These are phyloP conservation scores for Clivina fossor DNA, from an alignment of 2,888 invertebrate species.

Conservation along the genomic window DNA sequence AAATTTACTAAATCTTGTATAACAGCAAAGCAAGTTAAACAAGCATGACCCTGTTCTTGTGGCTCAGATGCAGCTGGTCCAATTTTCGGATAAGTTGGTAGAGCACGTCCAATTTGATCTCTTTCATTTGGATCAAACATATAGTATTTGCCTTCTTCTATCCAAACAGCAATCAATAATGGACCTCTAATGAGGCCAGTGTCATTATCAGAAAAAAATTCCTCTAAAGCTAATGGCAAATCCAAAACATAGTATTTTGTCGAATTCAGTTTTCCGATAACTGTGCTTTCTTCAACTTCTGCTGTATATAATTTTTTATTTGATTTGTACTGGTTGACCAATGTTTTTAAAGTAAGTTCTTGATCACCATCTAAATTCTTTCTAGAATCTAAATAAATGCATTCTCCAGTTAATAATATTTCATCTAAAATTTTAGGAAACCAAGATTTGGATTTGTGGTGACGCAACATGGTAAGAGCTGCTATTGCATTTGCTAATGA, in stretches of 20 bases:
- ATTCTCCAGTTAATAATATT: conserved; percentile 49
- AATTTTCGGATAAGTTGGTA: background rate
- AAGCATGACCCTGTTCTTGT: conserved; percentile 48
- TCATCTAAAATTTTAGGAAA: conserved; percentile 49
- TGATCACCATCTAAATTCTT: conserved; percentile 34
- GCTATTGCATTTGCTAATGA: conserved; percentile 50
- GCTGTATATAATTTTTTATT: conserved; percentile 45
- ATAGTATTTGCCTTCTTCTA: conserved; percentile 50
- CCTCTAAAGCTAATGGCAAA: conserved; percentile 47
- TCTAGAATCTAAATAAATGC: conserved; percentile 48
- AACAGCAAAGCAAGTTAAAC: conserved; percentile 50
- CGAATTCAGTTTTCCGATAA: conserved; percentile 50
- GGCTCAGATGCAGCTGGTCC: conserved; percentile 3
- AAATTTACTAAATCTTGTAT: conserved; percentile 48
- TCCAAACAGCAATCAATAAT: conserved; percentile 51
- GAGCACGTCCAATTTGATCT: conserved; percentile 45
- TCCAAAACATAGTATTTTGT: conserved; percentile 47
- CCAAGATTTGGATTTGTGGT: conserved; percentile 50
- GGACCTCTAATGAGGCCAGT: conserved; percentile 50
- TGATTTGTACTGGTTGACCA: conserved; percentile 43
- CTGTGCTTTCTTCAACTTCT: conserved; percentile 46
- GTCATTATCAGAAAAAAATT: conserved; percentile 45
- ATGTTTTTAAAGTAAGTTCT: conserved; percentile 38
- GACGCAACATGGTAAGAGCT: conserved; percentile 50
- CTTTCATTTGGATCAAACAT: conserved; percentile 55